phyloP scores from a whole-genome alignment of 2,888 invertebrate species.

The Amphipyra tragopoginis region DNA sequence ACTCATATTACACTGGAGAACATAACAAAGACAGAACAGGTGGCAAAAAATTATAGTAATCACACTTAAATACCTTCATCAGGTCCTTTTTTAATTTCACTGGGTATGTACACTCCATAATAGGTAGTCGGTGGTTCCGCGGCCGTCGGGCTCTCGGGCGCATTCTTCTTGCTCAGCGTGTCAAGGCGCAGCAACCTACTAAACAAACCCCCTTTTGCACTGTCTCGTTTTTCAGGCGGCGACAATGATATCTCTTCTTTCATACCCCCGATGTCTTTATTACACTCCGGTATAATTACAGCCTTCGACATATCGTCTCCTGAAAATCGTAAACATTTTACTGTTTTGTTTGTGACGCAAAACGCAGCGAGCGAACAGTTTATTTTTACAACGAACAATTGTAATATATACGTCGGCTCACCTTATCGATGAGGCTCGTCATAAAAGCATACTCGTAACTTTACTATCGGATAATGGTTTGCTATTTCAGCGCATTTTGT shows the following conservation, averaged over 20 bases:
- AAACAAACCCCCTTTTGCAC: constrained; percentile 77
- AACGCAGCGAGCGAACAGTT: constrained; percentile 68
- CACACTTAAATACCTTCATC: constrained; percentile 77
- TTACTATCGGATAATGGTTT: constrained; percentile 49
- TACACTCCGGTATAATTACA: constrained; percentile 81
- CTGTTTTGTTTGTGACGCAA: constrained; percentile 87
- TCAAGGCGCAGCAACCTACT: constrained; percentile 83
- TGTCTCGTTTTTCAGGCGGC: constrained; percentile 81
- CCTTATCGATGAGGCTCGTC: constrained; percentile 71
- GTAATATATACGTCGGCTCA: constrained; percentile 56
- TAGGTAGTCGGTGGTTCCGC: constrained; percentile 77
- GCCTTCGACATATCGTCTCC: constrained; percentile 84
- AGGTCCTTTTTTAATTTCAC: constrained; percentile 86
- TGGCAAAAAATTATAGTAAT: background rate
- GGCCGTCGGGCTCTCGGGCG: constrained; percentile 72
- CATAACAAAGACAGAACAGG: too few species aligned
- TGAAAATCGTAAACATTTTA: constrained; percentile 83
- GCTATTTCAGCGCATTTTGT: constrained; percentile 67
- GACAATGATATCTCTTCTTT: constrained; percentile 81
- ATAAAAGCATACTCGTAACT: constrained; percentile 78
- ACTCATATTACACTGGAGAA: too few species aligned
- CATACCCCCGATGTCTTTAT: constrained; percentile 78
- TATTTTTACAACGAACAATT: constrained; percentile 76
- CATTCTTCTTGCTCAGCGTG: constrained; percentile 72
- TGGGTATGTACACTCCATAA: constrained; percentile 89